Base-by-base conservation (phyloP, 2,113 vertebrate species). In the Cygnus buccinator region DNA sequence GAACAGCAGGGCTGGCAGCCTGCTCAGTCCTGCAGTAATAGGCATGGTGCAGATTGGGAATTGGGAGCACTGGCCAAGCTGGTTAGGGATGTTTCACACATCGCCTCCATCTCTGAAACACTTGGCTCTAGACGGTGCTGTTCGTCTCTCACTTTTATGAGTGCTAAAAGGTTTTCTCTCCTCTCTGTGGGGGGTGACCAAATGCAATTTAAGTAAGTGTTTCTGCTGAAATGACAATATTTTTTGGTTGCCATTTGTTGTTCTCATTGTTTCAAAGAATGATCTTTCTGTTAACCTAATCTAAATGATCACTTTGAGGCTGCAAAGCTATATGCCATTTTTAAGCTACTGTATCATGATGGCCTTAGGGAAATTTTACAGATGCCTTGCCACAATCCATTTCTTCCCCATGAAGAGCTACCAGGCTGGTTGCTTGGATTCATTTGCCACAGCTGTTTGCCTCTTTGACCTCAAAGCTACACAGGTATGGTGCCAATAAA, bases 341-440 rank as follows among this genome's bases (percentile, higher is more conserved):
- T 87, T 55, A 86, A 83, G 65, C 65, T 88, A 55, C 74, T 39
- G 7, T 83, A 87, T 76, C 88, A 44, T 2, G 3, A 71, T 89
- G 59, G 87, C 93, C 94, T 94, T 25, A 80, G 94, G 85, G 77
- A 92, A 97, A 91, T 90, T 91, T 82, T 95, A 66, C 95, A 96
- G 94, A 93, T 86, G 92, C 76, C 90, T 91, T 97, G 95, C 93
- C 93, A 94, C 81, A 95, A 97, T 84, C 76, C 59, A 93, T 97
- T 95, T 96, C 87, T 97, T 97, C 84, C 76, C n/a, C 94, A 78
- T 78, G 94, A 92, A 8, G 71, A 77, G 63, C 52, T 93, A 84
- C 72, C 62, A 74, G 46, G 48, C 33, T 50, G 54, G 57, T 80
- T 92, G 61, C 55, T 85, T 83, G 63, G 58, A 93, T 91, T 94